Conservation (phyloP, 2,113 vertebrate species). For the Lipophrys pholis region DNA sequence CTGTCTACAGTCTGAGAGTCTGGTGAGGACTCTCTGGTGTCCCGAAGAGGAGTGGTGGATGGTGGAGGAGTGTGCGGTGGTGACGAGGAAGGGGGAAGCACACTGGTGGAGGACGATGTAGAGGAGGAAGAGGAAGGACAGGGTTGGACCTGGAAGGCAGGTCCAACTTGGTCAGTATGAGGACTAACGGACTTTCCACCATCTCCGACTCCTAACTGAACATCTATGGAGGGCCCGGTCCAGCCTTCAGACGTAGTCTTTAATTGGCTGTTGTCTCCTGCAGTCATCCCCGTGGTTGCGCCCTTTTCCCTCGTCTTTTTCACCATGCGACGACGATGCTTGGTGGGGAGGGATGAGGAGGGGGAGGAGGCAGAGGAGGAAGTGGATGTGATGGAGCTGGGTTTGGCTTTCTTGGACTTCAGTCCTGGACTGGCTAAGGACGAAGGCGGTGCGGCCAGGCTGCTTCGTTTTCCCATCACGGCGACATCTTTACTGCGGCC, state of each 20-base stretch:
- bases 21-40: slow-evolving; percentile 86
- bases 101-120: slow-evolving; percentile 76
- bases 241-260: slow-evolving; percentile 65
- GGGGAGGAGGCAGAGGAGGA: slow-evolving; percentile 85
- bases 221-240: slow-evolving; percentile 63
- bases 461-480: slow-evolving; percentile 69
- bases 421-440: slow-evolving; percentile 56
- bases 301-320: slow-evolving; percentile 79
- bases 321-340: slow-evolving; percentile 76
- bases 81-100: slow-evolving; percentile 80
- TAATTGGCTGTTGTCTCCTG: slow-evolving; percentile 51
- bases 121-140: slow-evolving; percentile 82
- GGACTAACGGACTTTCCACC: slow-evolving; percentile 75
- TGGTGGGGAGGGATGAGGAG: slow-evolving; percentile 75
- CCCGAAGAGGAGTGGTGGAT: slow-evolving; percentile 66
- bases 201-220: slow-evolving; percentile 55
- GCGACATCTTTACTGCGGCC: slow-evolving; percentile 74
- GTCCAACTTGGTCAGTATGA: slow-evolving; percentile 74
- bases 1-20: slow-evolving; percentile 95
- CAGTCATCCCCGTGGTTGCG: slow-evolving; percentile 1
- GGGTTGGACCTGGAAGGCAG: too few species aligned
- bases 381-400: slow-evolving; percentile 84
- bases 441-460: slow-evolving; percentile 55
- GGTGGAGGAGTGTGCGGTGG: slow-evolving; percentile 82
- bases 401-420: slow-evolving; percentile 83